Conservation (phyloP, 2,113 vertebrate species). For the Bufo bufo region DNA sequence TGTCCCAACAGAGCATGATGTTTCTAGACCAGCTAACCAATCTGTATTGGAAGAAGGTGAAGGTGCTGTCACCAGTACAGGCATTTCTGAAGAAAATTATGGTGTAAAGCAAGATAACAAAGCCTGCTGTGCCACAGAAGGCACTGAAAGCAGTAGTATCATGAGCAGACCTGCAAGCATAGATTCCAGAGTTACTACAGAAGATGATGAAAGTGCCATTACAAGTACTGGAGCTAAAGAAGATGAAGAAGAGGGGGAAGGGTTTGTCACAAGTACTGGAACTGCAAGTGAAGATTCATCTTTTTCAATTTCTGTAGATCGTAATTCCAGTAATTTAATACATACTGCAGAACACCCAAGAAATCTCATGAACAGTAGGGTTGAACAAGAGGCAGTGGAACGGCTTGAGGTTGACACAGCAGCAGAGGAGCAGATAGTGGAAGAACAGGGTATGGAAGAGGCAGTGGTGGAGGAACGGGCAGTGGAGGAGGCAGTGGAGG, state of each 20-base stretch:
- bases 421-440: not conserved
- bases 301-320: slow-evolving; percentile 64
- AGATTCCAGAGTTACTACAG: slow-evolving; percentile 62
- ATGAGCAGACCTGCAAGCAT: slow-evolving; percentile 5
- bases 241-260: slow-evolving; percentile 79
- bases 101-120: slow-evolving; percentile 64
- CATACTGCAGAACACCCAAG: slow-evolving; percentile 64
- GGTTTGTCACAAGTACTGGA: slow-evolving; percentile 76
- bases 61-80: slow-evolving; percentile 78
- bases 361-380: not conserved
- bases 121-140: slow-evolving; percentile 67
- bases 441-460: not conserved
- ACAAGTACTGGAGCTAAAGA: slow-evolving; percentile 81
- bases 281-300: slow-evolving; percentile 74
- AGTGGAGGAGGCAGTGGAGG: not conserved
- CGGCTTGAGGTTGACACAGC: not conserved
- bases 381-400: slow-evolving; percentile 58
- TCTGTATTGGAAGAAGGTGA: slow-evolving; percentile 66
- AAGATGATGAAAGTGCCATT: slow-evolving; percentile 76
- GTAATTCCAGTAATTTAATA: slow-evolving; percentile 62
- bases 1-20: slow-evolving; percentile 61
- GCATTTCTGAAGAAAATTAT: slow-evolving; percentile 74
- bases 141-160: slow-evolving; percentile 64
- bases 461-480: not conserved
- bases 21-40: slow-evolving; percentile 66